These are phyloP conservation scores for Plecotus auritus DNA, from an alignment of 2,113 vertebrate genomes.

Conservation along the genomic window DNA sequence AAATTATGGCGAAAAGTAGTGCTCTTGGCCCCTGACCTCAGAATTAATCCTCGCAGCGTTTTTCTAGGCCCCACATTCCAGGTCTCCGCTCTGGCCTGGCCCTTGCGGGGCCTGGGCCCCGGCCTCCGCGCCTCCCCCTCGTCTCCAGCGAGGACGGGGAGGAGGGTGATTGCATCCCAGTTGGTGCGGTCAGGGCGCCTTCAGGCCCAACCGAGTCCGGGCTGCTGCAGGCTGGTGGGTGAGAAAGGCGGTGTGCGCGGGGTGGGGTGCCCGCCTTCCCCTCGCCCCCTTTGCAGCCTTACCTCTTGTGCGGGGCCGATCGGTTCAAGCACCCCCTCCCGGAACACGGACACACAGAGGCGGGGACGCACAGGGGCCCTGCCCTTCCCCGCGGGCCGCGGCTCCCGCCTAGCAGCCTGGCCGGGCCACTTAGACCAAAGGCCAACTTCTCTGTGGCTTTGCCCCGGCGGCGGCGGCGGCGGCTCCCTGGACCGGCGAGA, in stretches of 20 bases:
- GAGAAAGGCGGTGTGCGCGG: too few species aligned
- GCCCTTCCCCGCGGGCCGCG: not conserved
- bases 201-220: not conserved
- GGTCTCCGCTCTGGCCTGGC: conserved; percentile 60
- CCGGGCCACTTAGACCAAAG: not conserved
- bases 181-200: conserved; percentile 55
- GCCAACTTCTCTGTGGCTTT: not conserved
- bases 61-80: conserved; percentile 61
- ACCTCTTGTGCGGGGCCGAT: fast-evolving
- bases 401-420: not conserved
- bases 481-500: not conserved
- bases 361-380: too few species aligned
- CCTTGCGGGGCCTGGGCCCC: not conserved
- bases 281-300: not conserved
- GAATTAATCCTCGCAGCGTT: conserved; percentile 82
- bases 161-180: conserved; percentile 55
- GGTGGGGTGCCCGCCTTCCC: not conserved
- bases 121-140: not conserved
- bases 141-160: not conserved
- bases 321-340: too few species aligned
- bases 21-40: conserved; percentile 84
- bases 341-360: not conserved
- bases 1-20: conserved; percentile 88
- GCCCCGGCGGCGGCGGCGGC: not conserved
- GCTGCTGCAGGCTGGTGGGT: not conserved